Conservation (phyloP, 2,113 vertebrate genomes). For the Halichoerus grypus region DNA sequence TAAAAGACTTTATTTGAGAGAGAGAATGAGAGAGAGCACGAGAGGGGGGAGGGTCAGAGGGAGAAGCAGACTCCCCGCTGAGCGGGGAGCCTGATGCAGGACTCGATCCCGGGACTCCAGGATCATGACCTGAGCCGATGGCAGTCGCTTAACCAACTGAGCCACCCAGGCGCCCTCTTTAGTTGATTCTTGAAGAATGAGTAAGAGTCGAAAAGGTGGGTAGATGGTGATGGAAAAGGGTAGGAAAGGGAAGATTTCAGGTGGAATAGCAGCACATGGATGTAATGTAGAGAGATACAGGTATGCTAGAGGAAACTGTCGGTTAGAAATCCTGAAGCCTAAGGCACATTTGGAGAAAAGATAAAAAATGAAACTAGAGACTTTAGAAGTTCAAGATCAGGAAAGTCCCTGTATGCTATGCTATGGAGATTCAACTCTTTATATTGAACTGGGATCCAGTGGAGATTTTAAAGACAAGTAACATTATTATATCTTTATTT, state of each 20-base stretch:
- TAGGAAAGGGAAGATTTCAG: neutral
- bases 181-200: neutral
- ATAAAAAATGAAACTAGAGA: neutral
- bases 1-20: no score
- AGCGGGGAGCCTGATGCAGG: no score
- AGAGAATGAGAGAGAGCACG: no score
- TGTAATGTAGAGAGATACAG: neutral
- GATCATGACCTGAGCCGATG: no score
- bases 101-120: no score
- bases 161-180: neutral
- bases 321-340: neutral
- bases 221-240: neutral
- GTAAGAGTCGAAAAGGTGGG: neutral
- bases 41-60: no score
- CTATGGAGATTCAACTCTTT: neutral
- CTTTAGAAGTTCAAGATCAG: neutral
- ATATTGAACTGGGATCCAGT: neutral
- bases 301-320: neutral
- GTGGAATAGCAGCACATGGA: fast-evolving
- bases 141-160: no score
- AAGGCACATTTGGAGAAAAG: neutral
- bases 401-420: neutral
- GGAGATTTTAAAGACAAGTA: neutral
- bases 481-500: neutral
- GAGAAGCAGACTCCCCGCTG: no score